Evolutionary conservation across 1,140 invertebrate genomes (phyloP), one percentile per base, ranked within the genome.

Genomic region (Hesperophylax magnus): DNA sequence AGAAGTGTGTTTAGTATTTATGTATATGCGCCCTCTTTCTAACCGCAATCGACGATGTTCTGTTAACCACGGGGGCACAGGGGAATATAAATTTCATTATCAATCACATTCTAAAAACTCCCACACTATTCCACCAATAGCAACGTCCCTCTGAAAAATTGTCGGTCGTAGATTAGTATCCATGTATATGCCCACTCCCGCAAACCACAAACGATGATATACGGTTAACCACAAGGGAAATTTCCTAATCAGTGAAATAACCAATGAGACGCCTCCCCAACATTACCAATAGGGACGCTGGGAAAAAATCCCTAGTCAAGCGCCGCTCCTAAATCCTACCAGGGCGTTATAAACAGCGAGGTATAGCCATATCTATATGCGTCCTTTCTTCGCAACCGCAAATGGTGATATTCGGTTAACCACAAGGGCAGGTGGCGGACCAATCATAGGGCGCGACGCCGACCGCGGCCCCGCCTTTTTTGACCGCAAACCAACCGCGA

Each of bases 401-500:
- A 84, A 81, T 81, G 65, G 80, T 81, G 72, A 84, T 77, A 78
- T 79, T 72, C 77, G 80, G 80, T 81, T 81, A 88, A 88, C 88
- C 88, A 85, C 88, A 89, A 87, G 78, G 85, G 84, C 81, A 85
- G 78, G 81, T 81, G 84, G 63, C 53, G 22, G 84, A 81, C 88
- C 88, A 88, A 88, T 88, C 81, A 84, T 69, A 77, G 76, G 83
- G 67, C 81, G 52, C 15, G 80, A 78, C 79, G 85, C 80, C 80
- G 84, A 86, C 88, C 88, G 87, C 85, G 87, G 85, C 86, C 85
- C 82, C 87, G 87, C 88, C 88, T 84, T 82, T 86, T 86, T 86
- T 88, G 88, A 89, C 88, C 88, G 84, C 88, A 89, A 89, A 89
- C 88, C 88, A 89, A 89, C 88, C 88, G 87, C 88, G 88, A 88